Evolutionary conservation across 2,797 vertebrate species (phyloP).

Genomic region (Pangasius sanitwongsei): DNA sequence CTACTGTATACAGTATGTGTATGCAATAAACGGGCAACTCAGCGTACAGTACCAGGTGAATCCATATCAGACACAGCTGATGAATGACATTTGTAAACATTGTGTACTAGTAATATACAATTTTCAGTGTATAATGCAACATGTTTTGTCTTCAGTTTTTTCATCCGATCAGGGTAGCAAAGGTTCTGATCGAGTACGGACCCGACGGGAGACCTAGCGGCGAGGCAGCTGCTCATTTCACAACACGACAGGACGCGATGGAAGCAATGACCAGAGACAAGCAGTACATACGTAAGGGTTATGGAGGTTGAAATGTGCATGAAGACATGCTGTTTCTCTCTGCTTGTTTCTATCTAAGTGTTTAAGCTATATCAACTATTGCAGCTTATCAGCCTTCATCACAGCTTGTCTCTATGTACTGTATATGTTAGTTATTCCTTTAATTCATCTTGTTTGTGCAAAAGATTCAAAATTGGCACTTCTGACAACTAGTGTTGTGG

Average conservation of each 20-base stretch:
- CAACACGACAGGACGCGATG: slow-evolving; percentile 75
- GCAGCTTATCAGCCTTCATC: neutral
- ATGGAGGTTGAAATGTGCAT: too few relatives aligned
- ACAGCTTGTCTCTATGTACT: neutral
- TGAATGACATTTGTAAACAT: too few relatives aligned
- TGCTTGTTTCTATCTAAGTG: neutral
- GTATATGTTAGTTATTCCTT: neutral
- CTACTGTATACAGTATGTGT: neutral
- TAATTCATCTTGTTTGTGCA: neutral
- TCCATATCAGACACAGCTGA: neutral
- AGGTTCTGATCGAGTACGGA: slow-evolving; percentile 83
- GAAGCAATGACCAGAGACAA: slow-evolving; percentile 86
- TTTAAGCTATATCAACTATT: neutral
- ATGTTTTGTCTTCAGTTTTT: slow-evolving; percentile 81
- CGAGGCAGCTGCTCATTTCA: slow-evolving; percentile 83
- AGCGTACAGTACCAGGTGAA: neutral
- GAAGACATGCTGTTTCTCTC: neutral
- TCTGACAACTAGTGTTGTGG: neutral
- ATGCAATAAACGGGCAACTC: neutral
- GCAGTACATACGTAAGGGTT: slow-evolving; percentile 80
- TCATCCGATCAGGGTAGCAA: slow-evolving; percentile 77
- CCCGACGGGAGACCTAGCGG: slow-evolving; percentile 79
- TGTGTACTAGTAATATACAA: neutral
- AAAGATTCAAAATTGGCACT: neutral
- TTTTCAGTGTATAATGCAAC: neutral